Evolutionary conservation across 2,888 invertebrate genomes (phyloP), one percentile per base, ranked within the genome.

Genomic region (Archaeoteleia sp.): DNA sequence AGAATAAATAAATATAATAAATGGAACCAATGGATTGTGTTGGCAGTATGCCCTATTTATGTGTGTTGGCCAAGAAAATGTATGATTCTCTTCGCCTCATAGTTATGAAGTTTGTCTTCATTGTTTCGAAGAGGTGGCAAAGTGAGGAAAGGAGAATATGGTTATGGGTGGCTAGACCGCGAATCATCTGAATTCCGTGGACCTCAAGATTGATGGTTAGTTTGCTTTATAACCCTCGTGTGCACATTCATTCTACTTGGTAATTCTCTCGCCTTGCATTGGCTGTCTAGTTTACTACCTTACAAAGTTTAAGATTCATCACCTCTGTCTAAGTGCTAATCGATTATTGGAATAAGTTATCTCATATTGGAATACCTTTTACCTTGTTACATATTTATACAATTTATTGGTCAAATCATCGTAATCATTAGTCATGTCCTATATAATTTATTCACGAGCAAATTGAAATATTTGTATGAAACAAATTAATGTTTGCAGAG

Each of bases 21-120:
- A n/a, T n/a, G n/a, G n/a, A n/a, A n/a, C n/a, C n/a, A n/a, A n/a
- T n/a, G n/a, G n/a, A n/a, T n/a, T n/a, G n/a, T n/a, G n/a, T n/a
- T n/a, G n/a, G n/a, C n/a, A n/a, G n/a, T n/a, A n/a, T n/a, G n/a
- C n/a, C n/a, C n/a, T n/a, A n/a, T 82, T 82, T 82, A 82, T 80
- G 81, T 79, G 75, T 73, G n/a, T 73, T 65, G 65, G 73, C 67
- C 75, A 76, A 71, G 77, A 77, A 81, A 82, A 82, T 81, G 77
- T 81, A 81, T 70, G 78, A 78, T 79, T 74, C 78, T 71, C 73
- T 35, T 63, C 45, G 49, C 48, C 40, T 51, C 70, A 35, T 66
- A 51, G 67, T 70, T 70, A 63, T 58, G 61, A 70, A 70, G 60
- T 67, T 70, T 40, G 60, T 60, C 62, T 60, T 66, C 65, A 67